phyloP scores from a whole-genome alignment of 2,797 vertebrate species.

The Cottoperca gobio region DNA sequence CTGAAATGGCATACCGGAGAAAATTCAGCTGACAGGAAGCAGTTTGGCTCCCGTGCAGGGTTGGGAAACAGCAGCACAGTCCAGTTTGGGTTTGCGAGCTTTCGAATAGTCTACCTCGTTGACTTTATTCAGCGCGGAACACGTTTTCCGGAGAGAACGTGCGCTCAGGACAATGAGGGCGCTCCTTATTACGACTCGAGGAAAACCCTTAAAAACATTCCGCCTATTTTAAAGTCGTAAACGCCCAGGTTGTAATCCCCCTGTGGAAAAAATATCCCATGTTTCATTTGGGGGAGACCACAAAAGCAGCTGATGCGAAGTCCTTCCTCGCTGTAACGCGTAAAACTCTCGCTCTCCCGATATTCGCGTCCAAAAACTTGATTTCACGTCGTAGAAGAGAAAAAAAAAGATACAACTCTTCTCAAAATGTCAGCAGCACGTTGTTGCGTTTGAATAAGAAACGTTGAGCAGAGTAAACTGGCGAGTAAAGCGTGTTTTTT shows the following conservation, averaged over 20 bases:
- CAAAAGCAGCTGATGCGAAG: slow-evolving; percentile 4
- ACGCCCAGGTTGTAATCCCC: slow-evolving; percentile 12
- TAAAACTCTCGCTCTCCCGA: slow-evolving; percentile 50
- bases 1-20: slow-evolving; percentile 48
- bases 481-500: slow-evolving; percentile 18
- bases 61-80: slow-evolving; percentile 24
- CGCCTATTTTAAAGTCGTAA: slow-evolving; percentile 21
- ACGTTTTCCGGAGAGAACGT: slow-evolving; percentile 40
- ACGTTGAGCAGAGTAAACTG: background rate
- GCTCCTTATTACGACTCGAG: slow-evolving; percentile 30
- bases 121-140: slow-evolving; percentile 33
- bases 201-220: slow-evolving; percentile 35
- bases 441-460: background rate
- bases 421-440: background rate
- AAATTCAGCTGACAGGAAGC: slow-evolving; percentile 34
- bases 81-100: background rate
- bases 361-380: slow-evolving; percentile 49
- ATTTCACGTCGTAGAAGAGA: background rate
- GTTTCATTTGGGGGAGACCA: background rate
- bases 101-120: background rate
- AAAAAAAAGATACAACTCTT: background rate
- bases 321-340: slow-evolving; percentile 33
- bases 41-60: slow-evolving; percentile 25
- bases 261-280: background rate
- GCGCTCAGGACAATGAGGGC: slow-evolving; percentile 44